phyloP scores from a whole-genome alignment of 1,140 invertebrate genomes.

The Drosophila simulans region DNA sequence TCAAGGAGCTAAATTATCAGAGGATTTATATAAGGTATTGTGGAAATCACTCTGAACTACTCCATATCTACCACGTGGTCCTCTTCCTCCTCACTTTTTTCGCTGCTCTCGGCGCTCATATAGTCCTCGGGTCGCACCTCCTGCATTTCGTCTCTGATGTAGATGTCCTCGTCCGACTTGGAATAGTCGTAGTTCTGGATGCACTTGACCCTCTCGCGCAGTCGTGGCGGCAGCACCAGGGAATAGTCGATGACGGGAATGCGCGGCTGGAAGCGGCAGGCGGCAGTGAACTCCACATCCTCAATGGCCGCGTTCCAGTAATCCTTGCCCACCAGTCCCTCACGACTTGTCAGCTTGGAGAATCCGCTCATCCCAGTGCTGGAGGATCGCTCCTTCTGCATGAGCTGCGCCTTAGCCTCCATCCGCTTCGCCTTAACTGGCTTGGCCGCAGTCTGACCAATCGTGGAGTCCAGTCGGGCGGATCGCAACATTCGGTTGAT shows the following conservation, averaged over 20 bases:
- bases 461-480: conserved; percentile 20
- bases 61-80: conserved; percentile 35
- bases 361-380: conserved; percentile 51
- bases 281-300: conserved; percentile 56
- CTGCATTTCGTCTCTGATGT: conserved; percentile 65
- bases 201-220: conserved; percentile 64
- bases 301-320: conserved; percentile 69
- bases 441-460: neutral
- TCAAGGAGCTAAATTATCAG: conserved; percentile 16
- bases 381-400: conserved; percentile 40
- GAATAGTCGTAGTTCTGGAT: conserved; percentile 76
- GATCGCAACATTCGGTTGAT: conserved; percentile 17
- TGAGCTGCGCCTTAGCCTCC: conserved; percentile 24
- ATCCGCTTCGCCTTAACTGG: conserved; percentile 5
- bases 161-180: conserved; percentile 68
- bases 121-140: conserved; percentile 63
- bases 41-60: too few relatives aligned
- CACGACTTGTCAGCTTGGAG: conserved; percentile 33
- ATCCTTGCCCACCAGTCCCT: conserved; percentile 33
- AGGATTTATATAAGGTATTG: too few relatives aligned
- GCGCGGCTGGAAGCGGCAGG: conserved; percentile 54
- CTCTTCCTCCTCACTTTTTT: conserved; percentile 54
- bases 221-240: conserved; percentile 56
- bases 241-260: conserved; percentile 71
- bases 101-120: conserved; percentile 46